phyloP scores from a whole-genome alignment of 2,113 vertebrate species.

The Neotoma lepida region DNA sequence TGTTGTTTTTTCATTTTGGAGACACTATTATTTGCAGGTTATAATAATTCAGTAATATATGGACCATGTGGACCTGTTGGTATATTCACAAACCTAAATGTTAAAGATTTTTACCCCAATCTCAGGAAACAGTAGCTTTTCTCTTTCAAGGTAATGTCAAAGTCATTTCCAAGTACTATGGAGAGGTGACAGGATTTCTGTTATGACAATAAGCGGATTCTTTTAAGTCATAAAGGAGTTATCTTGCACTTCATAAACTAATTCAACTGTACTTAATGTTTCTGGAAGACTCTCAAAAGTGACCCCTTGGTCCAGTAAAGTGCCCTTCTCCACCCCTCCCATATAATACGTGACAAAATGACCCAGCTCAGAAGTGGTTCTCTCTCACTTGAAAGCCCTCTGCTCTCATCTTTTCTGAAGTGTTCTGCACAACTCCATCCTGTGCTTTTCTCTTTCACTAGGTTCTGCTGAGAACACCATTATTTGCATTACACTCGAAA shows the following conservation, averaged over 20 bases:
- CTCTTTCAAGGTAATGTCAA: conserved; percentile 62
- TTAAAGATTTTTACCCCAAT: not conserved
- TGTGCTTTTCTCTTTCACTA: conserved; percentile 40
- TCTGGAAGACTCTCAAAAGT: conserved; percentile 61
- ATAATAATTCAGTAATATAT: not conserved
- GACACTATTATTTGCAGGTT: not conserved
- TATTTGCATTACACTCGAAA: conserved; percentile 44
- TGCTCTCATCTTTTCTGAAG: not conserved
- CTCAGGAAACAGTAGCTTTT: conserved; percentile 50
- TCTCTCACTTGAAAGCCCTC: not conserved
- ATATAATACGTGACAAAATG: not conserved
- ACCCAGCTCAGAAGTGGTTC: conserved; percentile 37
- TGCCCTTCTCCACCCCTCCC: no score
- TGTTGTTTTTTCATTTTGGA: not conserved
- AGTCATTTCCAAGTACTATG: conserved; percentile 60
- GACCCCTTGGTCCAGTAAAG: conserved; percentile 26
- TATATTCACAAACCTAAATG: conserved; percentile 5
- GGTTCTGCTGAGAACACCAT: conserved; percentile 50
- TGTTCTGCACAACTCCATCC: conserved; percentile 46
- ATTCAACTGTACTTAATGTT: conserved; percentile 70
- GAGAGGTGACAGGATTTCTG: conserved; percentile 71
- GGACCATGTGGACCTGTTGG: not conserved
- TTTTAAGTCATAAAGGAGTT: conserved; percentile 60
- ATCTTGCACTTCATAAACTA: conserved; percentile 68
- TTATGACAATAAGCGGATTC: conserved; percentile 51